Evolutionary conservation across 2,888 invertebrate species (phyloP), one percentile per base, ranked within the genome.

Genomic region (Thelaira solivaga): DNA sequence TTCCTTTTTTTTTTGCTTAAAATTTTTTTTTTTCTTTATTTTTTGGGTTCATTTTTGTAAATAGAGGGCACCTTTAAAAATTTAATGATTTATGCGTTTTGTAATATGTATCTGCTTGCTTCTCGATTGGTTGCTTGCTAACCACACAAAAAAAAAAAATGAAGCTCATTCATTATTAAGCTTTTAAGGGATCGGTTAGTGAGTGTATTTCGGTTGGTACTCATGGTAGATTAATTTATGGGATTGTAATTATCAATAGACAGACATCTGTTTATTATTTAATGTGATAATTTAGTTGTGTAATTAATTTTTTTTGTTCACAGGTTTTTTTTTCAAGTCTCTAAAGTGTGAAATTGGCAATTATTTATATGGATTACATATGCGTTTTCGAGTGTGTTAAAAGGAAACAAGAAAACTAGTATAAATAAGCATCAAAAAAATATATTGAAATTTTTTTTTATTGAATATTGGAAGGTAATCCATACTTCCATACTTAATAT

Each of bases 21-120:
- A n/a, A n/a, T n/a, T n/a, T n/a, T n/a, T n/a, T n/a, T n/a, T n/a
- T n/a, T n/a, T n/a, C 36, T 16, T 39, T 39, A 16, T 1, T 1
- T 3, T 2, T 39, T n/a, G n/a, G n/a, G n/a, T n/a, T n/a, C n/a
- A n/a, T n/a, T 31, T 41, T n/a, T 26, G 4, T 18, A 7, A 1
- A 51, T 31, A 34, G 22, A 41, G 59, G 67, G 29, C 45, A 74
- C 45, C 61, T 53, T 68, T 68, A 68, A 22, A n/a, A 39, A 53
- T 67, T 67, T 68, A 61, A 74, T 61, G 74, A 74, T 67, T 67
- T 67, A 68, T 61, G 65, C 61, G 51, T 65, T 57, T 64, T 49
- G 16, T 6, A 36, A 8, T 36, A n/a, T n/a, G n/a, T n/a, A 26
- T 36, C 57, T 64, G 24, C 39, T 45, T 47, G 47, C 31, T 39